These are phyloP conservation scores for Dipodomys ordii DNA, from an alignment of 2,113 vertebrate genomes.

Conservation along the genomic window DNA sequence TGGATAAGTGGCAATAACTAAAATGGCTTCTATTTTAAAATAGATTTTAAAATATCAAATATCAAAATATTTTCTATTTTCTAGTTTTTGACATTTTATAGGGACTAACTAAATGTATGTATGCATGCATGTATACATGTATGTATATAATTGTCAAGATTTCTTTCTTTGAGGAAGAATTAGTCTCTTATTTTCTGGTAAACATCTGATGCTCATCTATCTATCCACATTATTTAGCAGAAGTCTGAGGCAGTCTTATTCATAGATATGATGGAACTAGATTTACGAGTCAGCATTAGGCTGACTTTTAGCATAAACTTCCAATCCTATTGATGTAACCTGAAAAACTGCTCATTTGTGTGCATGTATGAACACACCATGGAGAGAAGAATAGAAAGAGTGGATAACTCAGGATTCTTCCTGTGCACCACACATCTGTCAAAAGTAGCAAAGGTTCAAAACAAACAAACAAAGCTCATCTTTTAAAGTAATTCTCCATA, in stretches of 20 bases:
- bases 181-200: conserved; percentile 70
- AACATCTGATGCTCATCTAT: conserved; percentile 83
- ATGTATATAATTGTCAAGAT: conserved; percentile 77
- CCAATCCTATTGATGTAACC: conserved; percentile 43
- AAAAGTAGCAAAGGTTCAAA: not conserved
- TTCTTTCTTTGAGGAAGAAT: conserved; percentile 79
- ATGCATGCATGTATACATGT: not conserved
- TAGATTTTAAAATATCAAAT: too few relatives aligned
- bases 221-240: conserved; percentile 77
- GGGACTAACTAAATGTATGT: conserved; percentile 67
- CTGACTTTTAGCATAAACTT: conserved; percentile 68
- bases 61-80: conserved; percentile 17
- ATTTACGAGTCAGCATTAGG: conserved; percentile 75
- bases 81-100: conserved; percentile 25
- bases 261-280: conserved; percentile 78
- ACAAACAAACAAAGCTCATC: not conserved
- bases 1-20: not conserved
- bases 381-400: not conserved
- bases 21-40: not conserved
- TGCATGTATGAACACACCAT: not conserved
- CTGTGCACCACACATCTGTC: not conserved
- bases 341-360: not conserved
- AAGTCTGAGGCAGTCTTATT: conserved; percentile 78
- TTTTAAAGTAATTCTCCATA: not conserved
- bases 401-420: not conserved